A percentile compares a stretch with the other conserved stretches of the same genome.
Evolutionary conservation across 1,140 invertebrate species (phyloP).

Genomic region (Thaumetopoea pityocampa): DNA sequence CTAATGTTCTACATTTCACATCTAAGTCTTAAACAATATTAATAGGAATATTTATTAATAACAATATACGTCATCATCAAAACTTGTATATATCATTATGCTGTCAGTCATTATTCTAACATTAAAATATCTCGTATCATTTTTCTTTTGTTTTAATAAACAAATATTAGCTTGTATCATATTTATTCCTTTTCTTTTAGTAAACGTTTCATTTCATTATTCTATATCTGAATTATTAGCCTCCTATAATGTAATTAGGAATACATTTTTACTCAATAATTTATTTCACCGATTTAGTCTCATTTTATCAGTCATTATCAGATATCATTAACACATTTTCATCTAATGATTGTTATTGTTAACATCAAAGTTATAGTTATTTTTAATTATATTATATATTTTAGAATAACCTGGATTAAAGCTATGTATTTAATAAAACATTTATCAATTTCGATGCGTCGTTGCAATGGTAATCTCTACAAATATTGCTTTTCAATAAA

Average conservation of each 20-base stretch:
- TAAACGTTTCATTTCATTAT: conserved; percentile 5
- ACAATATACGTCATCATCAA: conserved; percentile 16
- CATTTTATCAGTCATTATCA: conserved; percentile 31
- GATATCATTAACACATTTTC: conserved; percentile 25
- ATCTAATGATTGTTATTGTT: conserved; percentile 17
- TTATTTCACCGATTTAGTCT: conserved; percentile 29
- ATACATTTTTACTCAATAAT: conserved; percentile 14
- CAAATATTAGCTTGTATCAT: no score
- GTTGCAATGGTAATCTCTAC: conserved; percentile 26
- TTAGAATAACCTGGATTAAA: conserved; percentile 49
- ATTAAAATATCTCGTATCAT: conserved; percentile 8
- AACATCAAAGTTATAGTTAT: conserved; percentile 24
- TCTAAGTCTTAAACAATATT: conserved; percentile 27
- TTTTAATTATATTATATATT: conserved; percentile 32
- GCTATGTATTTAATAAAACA: conserved; percentile 43
- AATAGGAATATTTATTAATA: conserved; percentile 37
- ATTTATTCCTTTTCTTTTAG: no score
- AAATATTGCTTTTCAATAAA: conserved; percentile 5
- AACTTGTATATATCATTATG: conserved; percentile 15
- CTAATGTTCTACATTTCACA: conserved; percentile 30
- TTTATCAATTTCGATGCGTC: conserved; percentile 44
- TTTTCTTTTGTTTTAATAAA: conserved; percentile 1
- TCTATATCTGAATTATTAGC: conserved; percentile 1
- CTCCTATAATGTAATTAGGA: conserved; percentile 4
- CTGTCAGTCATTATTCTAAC: conserved; percentile 21